These are phyloP conservation scores for Aradophagus sp. DNA, from an alignment of 1,140 invertebrate species.

Conservation along the genomic window DNA sequence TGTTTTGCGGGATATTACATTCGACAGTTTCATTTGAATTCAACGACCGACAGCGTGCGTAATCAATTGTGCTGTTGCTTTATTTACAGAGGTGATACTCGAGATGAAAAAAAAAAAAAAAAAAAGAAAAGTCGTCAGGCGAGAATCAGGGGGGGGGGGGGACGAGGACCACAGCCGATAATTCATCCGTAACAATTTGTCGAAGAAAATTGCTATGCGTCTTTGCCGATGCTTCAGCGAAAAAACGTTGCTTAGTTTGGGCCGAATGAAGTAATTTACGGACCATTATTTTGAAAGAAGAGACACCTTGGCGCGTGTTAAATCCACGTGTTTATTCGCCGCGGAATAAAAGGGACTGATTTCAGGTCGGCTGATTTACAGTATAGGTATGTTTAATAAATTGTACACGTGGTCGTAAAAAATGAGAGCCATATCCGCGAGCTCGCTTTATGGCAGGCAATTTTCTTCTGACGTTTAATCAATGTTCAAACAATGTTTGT, in stretches of 20 bases:
- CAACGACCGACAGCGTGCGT: not conserved
- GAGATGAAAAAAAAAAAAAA: too few species aligned
- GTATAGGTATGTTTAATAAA: constrained; percentile 19
- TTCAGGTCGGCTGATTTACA: constrained; percentile 29
- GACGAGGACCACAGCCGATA: not conserved
- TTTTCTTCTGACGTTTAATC: too few species aligned
- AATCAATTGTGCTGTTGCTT: constrained; percentile 30
- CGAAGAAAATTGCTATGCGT: constrained; percentile 4
- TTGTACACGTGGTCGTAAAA: constrained; percentile 25
- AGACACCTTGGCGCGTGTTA: constrained; percentile 34
- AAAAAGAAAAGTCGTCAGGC: constrained; percentile 11
- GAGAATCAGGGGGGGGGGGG: not conserved
- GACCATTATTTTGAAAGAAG: constrained; percentile 54
- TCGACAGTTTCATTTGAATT: constrained; percentile 2
- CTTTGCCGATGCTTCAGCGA: not conserved
- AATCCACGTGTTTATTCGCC: constrained; percentile 38
- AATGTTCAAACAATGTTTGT: too few species aligned
- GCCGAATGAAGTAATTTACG: constrained; percentile 60
- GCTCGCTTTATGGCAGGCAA: not conserved
- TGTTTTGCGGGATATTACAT: constrained; percentile 12
- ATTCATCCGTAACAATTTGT: constrained; percentile 22
- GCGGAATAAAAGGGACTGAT: constrained; percentile 18
- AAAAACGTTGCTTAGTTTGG: constrained; percentile 41
- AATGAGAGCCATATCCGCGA: too few species aligned
- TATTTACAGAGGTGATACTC: not conserved